A percentile compares a stretch with the other conserved stretches of the same genome.
Evolutionary conservation across 2,797 vertebrate species (phyloP).

Genomic region (Podarcis lilfordi): DNA sequence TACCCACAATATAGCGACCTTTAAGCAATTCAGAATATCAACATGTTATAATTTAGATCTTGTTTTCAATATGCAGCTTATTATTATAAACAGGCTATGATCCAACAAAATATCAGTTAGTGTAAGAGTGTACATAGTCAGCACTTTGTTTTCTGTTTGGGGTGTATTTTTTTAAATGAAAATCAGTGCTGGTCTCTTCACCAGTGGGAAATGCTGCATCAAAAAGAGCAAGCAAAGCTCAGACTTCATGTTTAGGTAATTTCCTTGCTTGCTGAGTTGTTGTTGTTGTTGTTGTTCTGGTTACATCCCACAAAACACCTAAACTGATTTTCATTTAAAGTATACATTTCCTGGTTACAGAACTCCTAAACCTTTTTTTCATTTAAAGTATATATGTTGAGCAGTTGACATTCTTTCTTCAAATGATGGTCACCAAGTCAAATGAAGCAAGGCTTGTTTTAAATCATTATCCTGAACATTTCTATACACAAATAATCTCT

Average conservation of each 20-base stretch:
- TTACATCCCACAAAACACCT: neutral
- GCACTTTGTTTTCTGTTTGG: neutral
- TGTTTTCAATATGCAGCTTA: neutral
- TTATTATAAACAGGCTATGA: neutral
- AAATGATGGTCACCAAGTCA: neutral
- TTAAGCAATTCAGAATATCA: neutral
- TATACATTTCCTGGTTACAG: neutral
- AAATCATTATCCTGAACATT: neutral
- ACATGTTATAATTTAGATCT: neutral
- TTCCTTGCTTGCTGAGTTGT: neutral
- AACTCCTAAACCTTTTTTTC: neutral
- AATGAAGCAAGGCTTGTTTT: neutral
- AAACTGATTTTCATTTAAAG: neutral
- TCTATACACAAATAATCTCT: constrained; percentile 23
- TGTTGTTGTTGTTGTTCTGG: too few species aligned
- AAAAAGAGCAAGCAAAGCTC: neutral
- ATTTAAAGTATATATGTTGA: neutral
- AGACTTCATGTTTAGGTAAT: neutral
- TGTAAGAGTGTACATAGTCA: neutral
- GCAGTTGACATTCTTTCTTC: neutral
- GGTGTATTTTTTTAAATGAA: neutral
- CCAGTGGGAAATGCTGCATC: neutral
- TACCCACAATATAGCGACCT: too few species aligned
- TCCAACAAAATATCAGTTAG: neutral
- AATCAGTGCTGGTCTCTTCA: neutral